phyloP scores from a whole-genome alignment of 2,888 invertebrate genomes.

The Perizoma affinitatum region DNA sequence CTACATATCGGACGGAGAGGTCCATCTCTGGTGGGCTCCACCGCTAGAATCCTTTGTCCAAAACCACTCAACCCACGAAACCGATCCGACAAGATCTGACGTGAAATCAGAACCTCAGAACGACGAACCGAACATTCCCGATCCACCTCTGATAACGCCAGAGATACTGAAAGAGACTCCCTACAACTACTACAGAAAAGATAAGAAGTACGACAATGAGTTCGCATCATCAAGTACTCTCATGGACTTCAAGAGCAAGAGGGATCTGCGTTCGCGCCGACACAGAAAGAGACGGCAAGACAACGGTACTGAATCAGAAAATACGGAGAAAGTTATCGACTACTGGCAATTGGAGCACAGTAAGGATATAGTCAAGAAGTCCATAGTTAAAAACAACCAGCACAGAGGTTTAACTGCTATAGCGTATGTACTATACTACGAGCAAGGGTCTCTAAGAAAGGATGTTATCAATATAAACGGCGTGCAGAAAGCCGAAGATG shows the following conservation, averaged over 20 bases:
- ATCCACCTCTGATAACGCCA: conserved; percentile 42
- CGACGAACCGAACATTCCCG: conserved; percentile 57
- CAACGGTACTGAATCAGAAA: conserved; percentile 57
- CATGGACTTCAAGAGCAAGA: conserved; percentile 57
- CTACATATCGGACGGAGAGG: conserved; percentile 89
- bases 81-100: conserved; percentile 20
- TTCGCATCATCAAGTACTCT: conserved; percentile 61
- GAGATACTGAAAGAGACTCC: conserved; percentile 53
- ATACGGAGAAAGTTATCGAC: conserved; percentile 56
- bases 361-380: conserved; percentile 69
- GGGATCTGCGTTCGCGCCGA: conserved; percentile 63
- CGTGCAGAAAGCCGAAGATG: conserved; percentile 59
- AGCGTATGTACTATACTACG: conserved; percentile 76
- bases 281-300: conserved; percentile 75
- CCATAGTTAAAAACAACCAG: conserved; percentile 47
- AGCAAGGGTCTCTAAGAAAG: conserved; percentile 66
- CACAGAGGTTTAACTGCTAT: conserved; percentile 63
- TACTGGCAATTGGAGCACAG: conserved; percentile 49
- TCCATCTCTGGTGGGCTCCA: conserved; percentile 91
- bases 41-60: conserved; percentile 77
- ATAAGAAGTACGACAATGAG: conserved; percentile 63
- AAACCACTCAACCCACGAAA: conserved; percentile 31
- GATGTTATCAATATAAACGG: conserved; percentile 55
- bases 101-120: conserved; percentile 53
- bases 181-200: conserved; percentile 58